Base-by-base conservation (phyloP, 2,888 invertebrate genomes). In the Muschampia plurimacula region DNA sequence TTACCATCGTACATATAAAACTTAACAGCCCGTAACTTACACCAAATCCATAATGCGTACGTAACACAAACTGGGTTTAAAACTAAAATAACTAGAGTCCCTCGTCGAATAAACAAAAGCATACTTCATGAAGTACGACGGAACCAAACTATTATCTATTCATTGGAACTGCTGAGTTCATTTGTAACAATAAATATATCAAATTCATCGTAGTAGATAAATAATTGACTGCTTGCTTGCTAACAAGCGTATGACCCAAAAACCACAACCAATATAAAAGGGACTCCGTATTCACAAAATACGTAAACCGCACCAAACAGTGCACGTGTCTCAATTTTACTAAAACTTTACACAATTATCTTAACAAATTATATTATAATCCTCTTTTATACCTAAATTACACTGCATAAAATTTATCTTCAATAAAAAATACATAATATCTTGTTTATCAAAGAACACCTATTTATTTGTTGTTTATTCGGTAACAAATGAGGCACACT, bases 401-500 rank as follows among this genome's bases (percentile, higher is more conserved):
- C 92, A 90, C 89, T 88, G 91, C 90, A 89, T 92, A 92, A 89
- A 88, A 87, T 89, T 87, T 90, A 86, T 86, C 88, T 88, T 82
- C 78, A 87, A 89, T 87, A 88, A 91, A 89, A 92, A 93, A 93
- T 92, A 93, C 91, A 92, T 91, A 89, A 92, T 90, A 90, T 92
- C 86, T 93, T 87, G 85, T 87, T 87, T 91, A 90, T 91, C 86
- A 90, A 91, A 92, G 90, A 92, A 92, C 91, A 93, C 86, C 85
- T 89, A 88, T 87, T 83, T 88, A 85, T 87, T 88, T 89, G 85
- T 88, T 86, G 82, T 86, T 87, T 86, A 84, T 80, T 90, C 91
- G 93, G 93, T 94, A 94, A 94, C 93, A 83, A 85, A 87, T 87
- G 93, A 94, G 93, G 93, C 93, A 93, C 93, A 89, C 89, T 89